Base-by-base conservation (phyloP, 2,888 invertebrate genomes). In the Mycalesis mineus region DNA sequence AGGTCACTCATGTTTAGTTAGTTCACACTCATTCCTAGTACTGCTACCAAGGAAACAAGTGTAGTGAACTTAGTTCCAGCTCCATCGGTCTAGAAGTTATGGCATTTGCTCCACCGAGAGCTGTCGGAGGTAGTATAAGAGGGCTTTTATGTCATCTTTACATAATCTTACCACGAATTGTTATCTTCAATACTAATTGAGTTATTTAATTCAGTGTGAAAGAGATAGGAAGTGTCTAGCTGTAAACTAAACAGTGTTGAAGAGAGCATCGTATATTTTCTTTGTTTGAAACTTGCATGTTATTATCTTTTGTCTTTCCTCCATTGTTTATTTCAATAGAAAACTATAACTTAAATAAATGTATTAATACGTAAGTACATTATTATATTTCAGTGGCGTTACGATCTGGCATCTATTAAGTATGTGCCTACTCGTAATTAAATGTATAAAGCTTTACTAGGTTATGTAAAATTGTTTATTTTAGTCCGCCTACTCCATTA, bases 1-100 rank as follows among this genome's bases (percentile, higher is more conserved):
- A 89, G 88, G 88, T 88, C 86, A 80, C 39, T 65, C 65, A 68
- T 86, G 86, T 88, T 88, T 85, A 74, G 78, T 70, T n/a, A n/a
- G 62, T 73, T 68, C 64, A 63, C 53, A 61, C 68, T 65, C 75
- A 68, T 77, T 58, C 42, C 58, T 36, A 49, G n/a, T 50, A 52
- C 55, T 44, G 53, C 29, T 44, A 13, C 64, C 62, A 66, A 57
- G 64, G 50, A 55, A 55, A 54, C 58, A 63, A 65, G 60, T 65
- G n/a, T 52, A 44, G 53, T 53, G 53, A 44, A 45, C 39, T 41
- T 42, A 33, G 47, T 44, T 7, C 3, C 14, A 14, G 8, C 5
- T n/a, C 13, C 44, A 14, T 14, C 45, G 7, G 42, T 42, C 8
- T 6, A 51, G 62, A 61, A 42, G 66, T 53, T 61, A 86, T 84